A percentile compares a stretch with the other conserved stretches of the same genome.
Evolutionary conservation across 2,888 invertebrate species (phyloP).

Genomic region (Mycogona germanica): DNA sequence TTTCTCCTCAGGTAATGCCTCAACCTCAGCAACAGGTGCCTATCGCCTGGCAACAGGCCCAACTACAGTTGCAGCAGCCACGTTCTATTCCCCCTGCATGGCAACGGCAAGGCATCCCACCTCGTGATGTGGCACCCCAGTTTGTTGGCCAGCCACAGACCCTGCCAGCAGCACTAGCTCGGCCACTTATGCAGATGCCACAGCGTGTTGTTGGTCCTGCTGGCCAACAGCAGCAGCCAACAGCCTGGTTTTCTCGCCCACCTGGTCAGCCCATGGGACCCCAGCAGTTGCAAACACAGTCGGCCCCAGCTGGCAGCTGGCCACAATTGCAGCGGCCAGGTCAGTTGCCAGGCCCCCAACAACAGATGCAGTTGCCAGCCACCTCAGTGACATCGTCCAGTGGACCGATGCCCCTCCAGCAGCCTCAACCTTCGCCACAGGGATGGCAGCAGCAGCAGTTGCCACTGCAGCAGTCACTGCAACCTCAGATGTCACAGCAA

Average conservation of each 20-base stretch:
- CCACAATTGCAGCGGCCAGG: not conserved
- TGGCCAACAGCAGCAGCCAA: not conserved
- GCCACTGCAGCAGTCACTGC: constrained; percentile 8
- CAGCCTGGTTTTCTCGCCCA: not conserved
- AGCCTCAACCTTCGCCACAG: not conserved
- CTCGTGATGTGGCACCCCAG: not conserved
- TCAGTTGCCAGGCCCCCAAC: not conserved
- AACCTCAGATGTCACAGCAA: constrained; percentile 15
- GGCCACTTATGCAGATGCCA: not conserved
- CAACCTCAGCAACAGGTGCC: too few species aligned
- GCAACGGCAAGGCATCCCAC: constrained; percentile 23
- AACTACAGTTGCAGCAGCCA: too few species aligned
- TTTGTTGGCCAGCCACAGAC: not conserved
- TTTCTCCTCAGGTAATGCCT: too few species aligned
- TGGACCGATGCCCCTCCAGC: not conserved
- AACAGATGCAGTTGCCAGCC: not conserved
- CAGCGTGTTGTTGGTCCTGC: not conserved
- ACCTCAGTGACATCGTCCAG: too few species aligned
- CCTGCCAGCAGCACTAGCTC: not conserved
- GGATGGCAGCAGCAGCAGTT: constrained; percentile 5
- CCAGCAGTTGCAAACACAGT: not conserved
- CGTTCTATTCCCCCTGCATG: not conserved
- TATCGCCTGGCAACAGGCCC: too few species aligned
- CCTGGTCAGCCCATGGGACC: constrained; percentile 1
- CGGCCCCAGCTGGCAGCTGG: not conserved